Evolutionary conservation across 2,113 vertebrate genomes (phyloP), one percentile per base, ranked within the genome.

Genomic region (Gambusia holbrooki): DNA sequence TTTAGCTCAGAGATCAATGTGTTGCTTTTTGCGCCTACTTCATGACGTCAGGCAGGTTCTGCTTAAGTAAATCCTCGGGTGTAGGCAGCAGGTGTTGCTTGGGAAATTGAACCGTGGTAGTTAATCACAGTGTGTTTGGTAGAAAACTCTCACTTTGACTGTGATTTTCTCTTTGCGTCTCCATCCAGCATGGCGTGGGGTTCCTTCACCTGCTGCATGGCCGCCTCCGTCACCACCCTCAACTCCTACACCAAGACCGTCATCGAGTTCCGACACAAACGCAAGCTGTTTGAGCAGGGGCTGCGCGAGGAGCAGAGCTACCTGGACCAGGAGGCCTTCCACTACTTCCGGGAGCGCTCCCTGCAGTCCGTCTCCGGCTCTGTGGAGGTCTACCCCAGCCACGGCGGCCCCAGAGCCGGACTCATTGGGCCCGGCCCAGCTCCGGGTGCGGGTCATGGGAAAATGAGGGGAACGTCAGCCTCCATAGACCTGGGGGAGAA

Each of bases 201-300:
- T 19, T 99, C 98, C 66, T 99, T 99, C 87, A 99, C 97, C 80
- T 99, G 97, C 93, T 99, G 98, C 94, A 99, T 99, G 98, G 97
- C 98, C 0, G 98, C 98, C 80, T 99, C 98, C 0, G 97, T 99
- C 92, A 99, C 97, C 92, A 99, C 98, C 22, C 95, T 99, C 90
- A 99, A 99, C 96, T 99, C 98, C 83, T 99, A 99, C 94, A 99
- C 97, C 79, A 99, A 99, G 95, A 99, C 97, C 5, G 97, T 98
- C 87, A 97, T 99, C 42, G 98, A 99, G 94, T 99, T 99, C 94
- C 94, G 97, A 27, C 97, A 98, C 95, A 98, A 98, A 82, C 95
- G 97, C 74, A 98, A 97, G 93, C 95, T 97, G 79, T 98, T 97
- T 42, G 97, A 97, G 94, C 96, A 97, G 93, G 96, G 96, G 77